These are phyloP conservation scores for Neopelma chrysocephalum DNA, from an alignment of 2,797 vertebrate species.

Conservation along the genomic window DNA sequence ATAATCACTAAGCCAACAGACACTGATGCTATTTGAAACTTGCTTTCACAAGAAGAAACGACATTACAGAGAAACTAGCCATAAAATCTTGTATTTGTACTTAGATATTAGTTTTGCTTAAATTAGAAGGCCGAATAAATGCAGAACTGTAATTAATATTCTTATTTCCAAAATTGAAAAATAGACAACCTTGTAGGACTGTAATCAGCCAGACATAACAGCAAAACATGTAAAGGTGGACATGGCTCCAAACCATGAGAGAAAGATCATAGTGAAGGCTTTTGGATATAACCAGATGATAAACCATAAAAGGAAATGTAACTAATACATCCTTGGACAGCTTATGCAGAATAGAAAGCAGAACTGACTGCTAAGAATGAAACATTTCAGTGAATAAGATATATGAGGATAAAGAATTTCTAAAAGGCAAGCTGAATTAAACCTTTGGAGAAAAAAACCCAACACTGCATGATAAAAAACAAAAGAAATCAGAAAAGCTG, in stretches of 20 bases:
- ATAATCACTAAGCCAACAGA: not conserved
- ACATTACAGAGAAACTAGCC: not conserved
- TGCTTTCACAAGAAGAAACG: not conserved
- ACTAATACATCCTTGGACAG: not conserved
- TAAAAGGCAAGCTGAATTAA: not conserved
- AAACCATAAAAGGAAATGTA: not conserved
- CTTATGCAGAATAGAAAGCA: not conserved
- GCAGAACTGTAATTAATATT: not conserved
- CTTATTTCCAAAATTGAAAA: not conserved
- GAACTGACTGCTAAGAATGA: not conserved
- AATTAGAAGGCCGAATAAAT: not conserved
- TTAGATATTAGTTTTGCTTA: not conserved
- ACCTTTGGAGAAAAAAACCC: rapidly evolving
- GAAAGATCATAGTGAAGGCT: not conserved
- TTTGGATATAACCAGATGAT: not conserved
- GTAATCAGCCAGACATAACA: not conserved
- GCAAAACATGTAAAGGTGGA: not conserved
- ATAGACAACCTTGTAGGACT: not conserved
- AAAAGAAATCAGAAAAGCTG: not conserved
- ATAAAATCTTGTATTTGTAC: not conserved
- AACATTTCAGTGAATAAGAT: not conserved
- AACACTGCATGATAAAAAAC: not conserved
- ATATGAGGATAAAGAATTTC: not conserved
- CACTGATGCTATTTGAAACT: not conserved
- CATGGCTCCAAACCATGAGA: not conserved